Evolutionary conservation across 2,113 vertebrate genomes (phyloP), one percentile per base, ranked within the genome.

Genomic region (Alligator mississippiensis): DNA sequence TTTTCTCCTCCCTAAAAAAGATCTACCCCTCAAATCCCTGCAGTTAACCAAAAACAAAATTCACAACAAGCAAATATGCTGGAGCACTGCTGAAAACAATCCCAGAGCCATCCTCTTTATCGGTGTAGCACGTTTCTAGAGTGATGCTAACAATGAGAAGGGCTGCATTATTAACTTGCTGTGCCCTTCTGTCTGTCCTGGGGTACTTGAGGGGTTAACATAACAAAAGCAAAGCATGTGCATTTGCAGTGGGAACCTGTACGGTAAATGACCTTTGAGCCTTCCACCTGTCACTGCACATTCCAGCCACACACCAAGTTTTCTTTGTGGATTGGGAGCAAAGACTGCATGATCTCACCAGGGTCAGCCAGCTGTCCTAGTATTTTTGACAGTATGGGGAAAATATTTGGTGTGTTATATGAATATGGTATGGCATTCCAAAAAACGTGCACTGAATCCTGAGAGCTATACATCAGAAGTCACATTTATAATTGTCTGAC

Each of bases 241-340:
- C 25, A 62, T 87, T 93, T 76, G 11, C 81, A 92, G 21, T 22
- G 85, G n/a, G 82, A 86, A 91, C 83, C 83, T 90, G 68, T 81
- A 82, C 83, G 57, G 94, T 96, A 92, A 80, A 70, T 94, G 14
- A 92, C 88, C 82, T 89, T 95, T 95, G 96, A 96, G 75, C 88
- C 93, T 96, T 91, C 95, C 94, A 93, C 89, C 63, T 96, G 96
- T 94, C 59, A 10, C 58, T 22, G 70, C 84, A 80, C 87, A 95
- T 96, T 94, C 94, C 92, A 92, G 68, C 84, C 82, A 84, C 88
- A 85, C 54, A 27, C 62, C 5, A 1, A 1, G 4, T 66, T 97
- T 96, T 96, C 92, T 91, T 91, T 96, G 87, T 95, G 79, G 93
- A 80, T 95, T 66, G 77, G 74, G 70, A 77, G 4, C 15, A 90